phyloP scores from a whole-genome alignment of 2,888 invertebrate species.

The Drosophila mimica region DNA sequence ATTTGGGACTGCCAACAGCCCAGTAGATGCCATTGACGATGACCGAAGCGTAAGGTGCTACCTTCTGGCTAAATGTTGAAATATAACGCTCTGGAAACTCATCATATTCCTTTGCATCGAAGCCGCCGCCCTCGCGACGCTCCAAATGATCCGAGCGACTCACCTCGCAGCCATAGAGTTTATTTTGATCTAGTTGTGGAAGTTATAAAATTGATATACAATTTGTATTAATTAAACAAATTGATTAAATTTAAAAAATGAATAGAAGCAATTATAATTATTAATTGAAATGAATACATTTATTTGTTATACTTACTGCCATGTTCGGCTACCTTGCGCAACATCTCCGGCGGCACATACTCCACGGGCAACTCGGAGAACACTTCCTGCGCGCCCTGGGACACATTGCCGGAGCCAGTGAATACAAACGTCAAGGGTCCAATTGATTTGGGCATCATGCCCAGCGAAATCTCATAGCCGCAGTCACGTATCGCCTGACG shows the following conservation, averaged over 20 bases:
- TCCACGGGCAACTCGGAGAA: slow-evolving; percentile 99
- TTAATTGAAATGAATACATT: not conserved
- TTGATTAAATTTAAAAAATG: too few species aligned
- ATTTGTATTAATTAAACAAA: not conserved
- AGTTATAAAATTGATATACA: not conserved
- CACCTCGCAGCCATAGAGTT: slow-evolving; percentile 98
- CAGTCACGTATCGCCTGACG: slow-evolving; percentile 98
- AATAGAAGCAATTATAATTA: too few species aligned
- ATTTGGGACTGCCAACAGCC: slow-evolving; percentile 98
- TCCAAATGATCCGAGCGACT: slow-evolving; percentile 97
- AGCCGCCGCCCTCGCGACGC: slow-evolving; percentile 96
- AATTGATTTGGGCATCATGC: slow-evolving; percentile 98
- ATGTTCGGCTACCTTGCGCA: slow-evolving; percentile 97
- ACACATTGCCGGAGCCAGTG: slow-evolving; percentile 98
- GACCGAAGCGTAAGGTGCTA: slow-evolving; percentile 98
- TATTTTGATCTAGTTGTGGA: slow-evolving; percentile 91
- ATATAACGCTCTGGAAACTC: slow-evolving; percentile 96
- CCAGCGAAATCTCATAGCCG: slow-evolving; percentile 99
- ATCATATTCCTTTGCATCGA: slow-evolving; percentile 94
- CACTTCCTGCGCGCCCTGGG: slow-evolving; percentile 95
- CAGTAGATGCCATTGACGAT: slow-evolving; percentile 99
- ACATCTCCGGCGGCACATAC: slow-evolving; percentile 97
- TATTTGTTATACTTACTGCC: slow-evolving; percentile 92
- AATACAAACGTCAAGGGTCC: slow-evolving; percentile 99
- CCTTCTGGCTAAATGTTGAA: slow-evolving; percentile 97